Evolutionary conservation across 2,797 vertebrate genomes (phyloP), one percentile per base, ranked within the genome.

Genomic region (Buphagus erythrorhynchus): DNA sequence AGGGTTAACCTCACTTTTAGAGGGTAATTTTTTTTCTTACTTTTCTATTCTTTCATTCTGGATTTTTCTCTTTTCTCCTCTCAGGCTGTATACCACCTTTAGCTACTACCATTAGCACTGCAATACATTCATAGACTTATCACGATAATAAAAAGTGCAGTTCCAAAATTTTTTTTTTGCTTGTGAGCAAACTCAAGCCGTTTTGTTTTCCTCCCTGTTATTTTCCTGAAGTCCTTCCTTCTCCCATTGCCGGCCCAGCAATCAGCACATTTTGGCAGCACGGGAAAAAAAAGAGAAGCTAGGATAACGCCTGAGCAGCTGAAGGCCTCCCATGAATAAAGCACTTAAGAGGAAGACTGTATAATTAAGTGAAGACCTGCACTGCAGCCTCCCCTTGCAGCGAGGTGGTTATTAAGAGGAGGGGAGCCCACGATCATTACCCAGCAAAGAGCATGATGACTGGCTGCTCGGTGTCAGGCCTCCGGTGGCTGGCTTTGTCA

Each of bases 401-500:
- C 19, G 11, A 97, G 91, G 90, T 45, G 55, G 80, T 97, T 97
- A 97, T 97, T 97, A 98, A 97, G 98, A 97, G 96, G 72, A 98
- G 97, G 97, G 97, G 97, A 98, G 96, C 97, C 97, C 96, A 22
- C 97, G 96, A 99, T 99, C 98, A 99, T 99, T 99, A 99, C 98
- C 98, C 97, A 96, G 97, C 97, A 98, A 98, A 98, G 98, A 97
- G 97, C 19, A 63, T 97, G 97, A 97, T 98, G 98, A 98, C 98
- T 98, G 98, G 99, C 98, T 98, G 97, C 98, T 98, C 97, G 0
- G 87, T 98, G 98, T 97, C 98, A 98, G 98, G 98, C 98, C 99
- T 98, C 98, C 95, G 95, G 99, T 99, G 99, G 98, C 98, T 97
- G 73, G 97, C 98, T 98, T 98, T 98, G 98, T 98, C 98, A 95